Evolutionary conservation across 2,888 invertebrate species (phyloP), one percentile per base, ranked within the genome.

Genomic region (Itoplectis maculator): DNA sequence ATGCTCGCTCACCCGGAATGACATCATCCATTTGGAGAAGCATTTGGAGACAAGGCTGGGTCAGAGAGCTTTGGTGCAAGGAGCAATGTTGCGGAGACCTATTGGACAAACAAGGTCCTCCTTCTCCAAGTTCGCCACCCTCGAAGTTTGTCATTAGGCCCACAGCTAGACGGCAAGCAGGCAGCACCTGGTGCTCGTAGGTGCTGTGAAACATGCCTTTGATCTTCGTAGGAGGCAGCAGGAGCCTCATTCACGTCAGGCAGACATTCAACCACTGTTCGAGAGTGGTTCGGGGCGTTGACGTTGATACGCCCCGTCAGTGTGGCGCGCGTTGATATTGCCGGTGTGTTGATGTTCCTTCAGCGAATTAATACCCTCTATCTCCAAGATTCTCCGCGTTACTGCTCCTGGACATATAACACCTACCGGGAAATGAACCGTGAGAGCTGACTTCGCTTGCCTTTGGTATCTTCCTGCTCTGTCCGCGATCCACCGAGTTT

Each of bases 121-220:
- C 54, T 65, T 54, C 65, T 15, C 11, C 18, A 37, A 8, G 54
- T 66, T 40, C 45, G 45, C 45, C 51, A 66, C 42, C 65, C 65
- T 13, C 65, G 65, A 75, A 75, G 75, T 75, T 75, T 75, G 65
- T 65, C 75, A 75, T 75, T 75, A 75, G 66, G 65, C 51, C 29
- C 40, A 65, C 18, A 51, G 51, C 40, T 11, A 54, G 65, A 65
- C 65, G 42, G 37, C 61, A 63, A 63, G 54, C 18, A 20, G 18
- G 37, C 23, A 54, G 74, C 29, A 63, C 49, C 18, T 37, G 51
- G 49, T 40, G 51, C n/a, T 40, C 54, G 29, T 7, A 45, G 51
- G 42, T 54, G 51, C 54, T 42, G 29, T 42, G 65, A 42, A 51
- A 56, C 54, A 40, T 56, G 47, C 75, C 65, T 75, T 75, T 75